A percentile compares a stretch with the other conserved stretches of the same genome.
These are phyloP conservation scores for Epinephelus cyanopodus DNA, from an alignment of 2,113 vertebrate genomes.

Conservation along the genomic window DNA sequence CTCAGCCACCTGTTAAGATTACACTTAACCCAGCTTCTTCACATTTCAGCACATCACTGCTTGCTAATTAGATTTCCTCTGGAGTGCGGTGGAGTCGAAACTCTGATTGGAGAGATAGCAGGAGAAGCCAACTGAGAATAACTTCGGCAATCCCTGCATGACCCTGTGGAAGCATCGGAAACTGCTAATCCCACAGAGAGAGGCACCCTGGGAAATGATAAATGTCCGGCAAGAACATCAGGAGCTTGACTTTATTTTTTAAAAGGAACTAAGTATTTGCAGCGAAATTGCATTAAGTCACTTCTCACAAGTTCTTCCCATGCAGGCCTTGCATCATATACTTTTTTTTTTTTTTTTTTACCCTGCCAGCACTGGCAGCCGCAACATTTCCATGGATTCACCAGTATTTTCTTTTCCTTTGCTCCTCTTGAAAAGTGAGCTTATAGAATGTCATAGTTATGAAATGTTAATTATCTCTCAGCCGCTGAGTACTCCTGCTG, in stretches of 20 bases:
- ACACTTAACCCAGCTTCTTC: constrained; percentile 44
- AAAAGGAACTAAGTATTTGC: neutral
- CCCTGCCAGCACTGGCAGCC: neutral
- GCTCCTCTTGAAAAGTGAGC: neutral
- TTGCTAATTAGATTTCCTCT: constrained; percentile 60
- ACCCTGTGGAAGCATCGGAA: constrained; percentile 9
- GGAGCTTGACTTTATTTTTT: neutral
- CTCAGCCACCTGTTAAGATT: constrained; percentile 61
- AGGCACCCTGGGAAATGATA: constrained; percentile 10
- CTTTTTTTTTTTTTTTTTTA: neutral
- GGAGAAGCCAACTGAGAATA: constrained; percentile 26
- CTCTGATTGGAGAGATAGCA: constrained; percentile 41
- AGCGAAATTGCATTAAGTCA: neutral
- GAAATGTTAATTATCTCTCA: constrained; percentile 7
- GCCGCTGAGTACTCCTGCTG: neutral
- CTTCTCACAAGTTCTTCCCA: neutral
- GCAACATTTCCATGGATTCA: constrained; percentile 1
- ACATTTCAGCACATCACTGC: constrained; percentile 59
- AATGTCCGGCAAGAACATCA: constrained; percentile 6
- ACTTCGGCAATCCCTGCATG: constrained; percentile 25
- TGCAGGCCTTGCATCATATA: neutral
- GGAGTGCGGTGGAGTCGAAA: constrained; percentile 17
- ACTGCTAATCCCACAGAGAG: constrained; percentile 8
- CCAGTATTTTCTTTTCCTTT: neutral
- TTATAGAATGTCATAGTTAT: constrained; percentile 14